Evolutionary conservation across 2,797 vertebrate genomes (phyloP), one percentile per base, ranked within the genome.

Genomic region (Acipenser transmontanus): DNA sequence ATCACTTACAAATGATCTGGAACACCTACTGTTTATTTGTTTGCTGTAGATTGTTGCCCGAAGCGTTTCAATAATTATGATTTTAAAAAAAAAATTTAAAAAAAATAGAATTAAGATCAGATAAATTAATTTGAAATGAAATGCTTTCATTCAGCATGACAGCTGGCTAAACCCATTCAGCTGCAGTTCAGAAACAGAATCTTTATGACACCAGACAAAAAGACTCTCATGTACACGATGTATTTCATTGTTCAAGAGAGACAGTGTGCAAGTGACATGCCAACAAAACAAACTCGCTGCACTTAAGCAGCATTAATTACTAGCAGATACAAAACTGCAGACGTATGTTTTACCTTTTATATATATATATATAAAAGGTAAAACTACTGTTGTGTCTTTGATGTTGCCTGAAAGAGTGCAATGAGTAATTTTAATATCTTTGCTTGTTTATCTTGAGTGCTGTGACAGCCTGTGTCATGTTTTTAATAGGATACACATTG

Each of bases 41-140:
- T 88, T 87, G 75, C 80, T 89, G 90, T 89, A 87, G 83, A 88
- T 92, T 91, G 86, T 89, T 88, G 86, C 90, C 88, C 79, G 80
- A 83, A 92, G 82, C 86, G 77, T 74, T 88, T 88, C 87, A 85
- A 92, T 92, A 92, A 94, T 93, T 92, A 89, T 88, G 90, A 93
- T 80, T 72, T 80, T 72, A 77, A 61, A 79, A 83, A 88, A 89
- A 88, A 17, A 17, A 17, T 17, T 17, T 1, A 17, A 17, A 84
- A 84, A 78, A 85, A 91, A 91, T 89, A 87, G 87, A 91, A 88
- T 91, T 86, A 86, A 86, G 85, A 93, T 88, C 83, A 89, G 80
- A 88, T 93, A 87, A 91, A 92, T 92, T 91, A 85, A 89, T 91
- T 93, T 89, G 82, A 88, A 93, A 91, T 89, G 84, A 87, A 92